Conservation (phyloP, 2,113 vertebrate genomes). For the Ellobius talpinus region DNA sequence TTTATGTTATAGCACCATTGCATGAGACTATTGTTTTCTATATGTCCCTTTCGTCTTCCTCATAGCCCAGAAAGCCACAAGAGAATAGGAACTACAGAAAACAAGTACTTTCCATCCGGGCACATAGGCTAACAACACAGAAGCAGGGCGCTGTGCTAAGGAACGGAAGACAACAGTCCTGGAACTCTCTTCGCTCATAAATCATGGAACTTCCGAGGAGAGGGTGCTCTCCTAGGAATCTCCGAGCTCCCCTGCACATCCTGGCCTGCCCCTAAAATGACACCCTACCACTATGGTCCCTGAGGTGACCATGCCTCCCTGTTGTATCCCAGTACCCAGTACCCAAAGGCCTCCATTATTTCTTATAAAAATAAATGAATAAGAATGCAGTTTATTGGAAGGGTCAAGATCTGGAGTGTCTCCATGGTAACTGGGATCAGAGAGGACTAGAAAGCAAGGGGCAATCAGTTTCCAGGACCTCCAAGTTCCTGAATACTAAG, state of each 20-base stretch:
- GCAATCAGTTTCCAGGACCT: neutral
- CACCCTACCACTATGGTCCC: rapidly evolving
- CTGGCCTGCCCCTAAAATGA: neutral
- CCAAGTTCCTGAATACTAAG: neutral
- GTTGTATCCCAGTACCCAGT: no score
- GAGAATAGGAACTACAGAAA: neutral
- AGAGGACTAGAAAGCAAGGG: neutral
- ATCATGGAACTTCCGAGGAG: neutral
- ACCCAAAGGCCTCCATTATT: neutral
- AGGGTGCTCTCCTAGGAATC: no score
- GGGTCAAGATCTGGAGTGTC: neutral
- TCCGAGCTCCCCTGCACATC: neutral
- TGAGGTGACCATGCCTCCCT: neutral
- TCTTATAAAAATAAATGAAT: neutral
- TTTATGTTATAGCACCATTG: neutral
- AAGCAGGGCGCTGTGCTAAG: neutral
- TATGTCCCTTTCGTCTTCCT: neutral
- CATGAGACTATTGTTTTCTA: neutral
- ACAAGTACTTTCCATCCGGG: neutral
- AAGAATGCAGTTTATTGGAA: neutral
- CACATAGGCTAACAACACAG: no score
- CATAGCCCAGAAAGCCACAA: neutral
- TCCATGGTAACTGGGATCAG: neutral
- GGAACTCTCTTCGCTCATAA: neutral
- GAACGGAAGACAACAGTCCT: neutral